Percentiles rank a stretch among this genome's conserved stretches.
Evolutionary conservation across 2,797 vertebrate species (phyloP).

Genomic region (Aplochiton taeniatus): DNA sequence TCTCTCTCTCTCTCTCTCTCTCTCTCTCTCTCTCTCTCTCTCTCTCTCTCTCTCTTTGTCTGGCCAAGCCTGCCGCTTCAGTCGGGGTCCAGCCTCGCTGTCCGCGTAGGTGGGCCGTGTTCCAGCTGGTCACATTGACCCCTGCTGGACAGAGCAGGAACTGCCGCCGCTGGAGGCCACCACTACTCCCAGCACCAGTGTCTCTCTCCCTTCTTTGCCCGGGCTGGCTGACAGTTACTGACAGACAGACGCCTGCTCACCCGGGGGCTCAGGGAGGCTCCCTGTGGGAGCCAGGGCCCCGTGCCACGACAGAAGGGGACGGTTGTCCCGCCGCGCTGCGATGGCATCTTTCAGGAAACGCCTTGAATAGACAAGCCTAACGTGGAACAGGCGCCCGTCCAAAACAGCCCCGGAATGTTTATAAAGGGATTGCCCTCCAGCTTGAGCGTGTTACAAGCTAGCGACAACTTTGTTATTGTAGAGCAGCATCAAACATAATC

Average conservation of each 20-base stretch:
- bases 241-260: slow-evolving; percentile 33
- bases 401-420: slow-evolving; percentile 20
- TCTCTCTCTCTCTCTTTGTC: slow-evolving; percentile 6
- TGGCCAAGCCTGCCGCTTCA: slow-evolving; percentile 1
- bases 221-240: slow-evolving; percentile 20
- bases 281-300: neutral
- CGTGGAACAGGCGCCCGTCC: neutral
- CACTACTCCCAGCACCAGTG: neutral
- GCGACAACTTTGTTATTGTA: slow-evolving; percentile 9
- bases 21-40: neutral
- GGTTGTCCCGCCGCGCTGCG: slow-evolving; percentile 19
- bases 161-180: neutral
- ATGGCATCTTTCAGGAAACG: slow-evolving; percentile 33
- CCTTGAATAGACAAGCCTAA: neutral
- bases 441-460: slow-evolving; percentile 11
- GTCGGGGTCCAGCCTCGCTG: neutral
- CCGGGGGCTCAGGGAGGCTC: neutral
- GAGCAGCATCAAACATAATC: slow-evolving; percentile 18
- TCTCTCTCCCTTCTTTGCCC: neutral
- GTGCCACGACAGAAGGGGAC: slow-evolving; percentile 21
- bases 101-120: neutral
- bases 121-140: slow-evolving; percentile 41
- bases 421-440: neutral
- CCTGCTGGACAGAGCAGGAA: slow-evolving; percentile 46
- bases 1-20: slow-evolving; percentile 1